Evolutionary conservation across 2,113 vertebrate species (phyloP).

Genomic region (Megaleporinus macrocephalus): DNA sequence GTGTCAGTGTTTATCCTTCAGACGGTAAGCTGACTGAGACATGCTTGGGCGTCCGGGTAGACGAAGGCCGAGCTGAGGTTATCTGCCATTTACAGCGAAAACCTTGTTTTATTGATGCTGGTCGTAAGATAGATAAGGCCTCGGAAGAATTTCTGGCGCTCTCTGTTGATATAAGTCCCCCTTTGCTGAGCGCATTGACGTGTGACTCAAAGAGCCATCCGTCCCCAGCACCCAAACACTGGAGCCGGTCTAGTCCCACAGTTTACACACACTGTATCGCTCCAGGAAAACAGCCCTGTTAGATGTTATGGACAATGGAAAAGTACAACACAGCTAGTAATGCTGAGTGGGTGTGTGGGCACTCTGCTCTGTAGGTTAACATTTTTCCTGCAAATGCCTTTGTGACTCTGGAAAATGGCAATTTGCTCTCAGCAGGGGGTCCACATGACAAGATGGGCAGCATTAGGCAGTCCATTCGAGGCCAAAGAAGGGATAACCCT

Average conservation of each 20-base stretch:
- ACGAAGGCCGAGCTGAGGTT: conserved; percentile 5
- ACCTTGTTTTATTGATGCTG: conserved; percentile 53
- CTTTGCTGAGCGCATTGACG: conserved; percentile 28
- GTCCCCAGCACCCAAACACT: conserved; percentile 42
- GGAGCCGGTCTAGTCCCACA: conserved; percentile 46
- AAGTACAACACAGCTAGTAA: conserved; percentile 60
- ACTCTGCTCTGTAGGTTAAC: conserved; percentile 50
- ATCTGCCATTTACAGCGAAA: conserved; percentile 44
- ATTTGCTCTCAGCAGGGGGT: conserved; percentile 62
- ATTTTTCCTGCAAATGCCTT: conserved; percentile 43
- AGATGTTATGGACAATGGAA: conserved; percentile 60
- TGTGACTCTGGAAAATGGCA: conserved; percentile 62
- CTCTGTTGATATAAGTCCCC: conserved; percentile 33
- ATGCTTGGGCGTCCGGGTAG: neutral
- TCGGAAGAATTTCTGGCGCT: conserved; percentile 38
- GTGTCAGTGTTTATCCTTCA: conserved; percentile 73
- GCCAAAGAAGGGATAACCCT: conserved; percentile 54
- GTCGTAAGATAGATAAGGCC: conserved; percentile 44
- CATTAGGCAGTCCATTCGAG: conserved; percentile 56
- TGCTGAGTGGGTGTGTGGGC: conserved; percentile 50
- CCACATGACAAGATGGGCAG: conserved; percentile 59
- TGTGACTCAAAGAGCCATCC: conserved; percentile 44
- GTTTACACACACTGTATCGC: conserved; percentile 48
- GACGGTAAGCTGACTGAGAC: neutral
- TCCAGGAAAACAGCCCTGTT: conserved; percentile 51